Evolutionary conservation across 2,888 invertebrate species (phyloP), one percentile per base, ranked within the genome.

Genomic region (Helleia helle): DNA sequence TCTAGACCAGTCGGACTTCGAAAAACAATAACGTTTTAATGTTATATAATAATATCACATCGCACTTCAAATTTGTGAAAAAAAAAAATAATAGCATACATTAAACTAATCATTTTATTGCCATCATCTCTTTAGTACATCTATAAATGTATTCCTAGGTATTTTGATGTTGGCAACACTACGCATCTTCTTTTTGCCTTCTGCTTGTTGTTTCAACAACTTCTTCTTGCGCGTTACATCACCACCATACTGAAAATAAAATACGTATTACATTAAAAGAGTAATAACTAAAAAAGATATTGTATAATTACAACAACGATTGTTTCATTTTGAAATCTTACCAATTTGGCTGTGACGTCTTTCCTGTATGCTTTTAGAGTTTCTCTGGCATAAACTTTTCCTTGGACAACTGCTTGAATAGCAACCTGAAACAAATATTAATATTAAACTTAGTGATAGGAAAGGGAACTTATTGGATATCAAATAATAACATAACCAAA

Each of bases 101-200:
- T 7, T 30, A 24, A 17, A 40, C 24, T 25, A 30, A 25, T 24
- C 18, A 17, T 12, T 38, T 38, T 40, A 31, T 15, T 30, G n/a
- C 24, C 14, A 31, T 40, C 26, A 92, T 81, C 87, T 90, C 66
- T 94, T 96, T 25, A 98, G 80, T 40, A 97, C 91, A 73, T 95
- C 91, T 52, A 98, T 93, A 70, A 99, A 99, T 1, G 96, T 96
- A 66, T 98, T 93, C 67, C 95, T 89, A 2, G 98, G 97, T 53
- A 99, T 86, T 58, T 92, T 90, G 51, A 99, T 93, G 65, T 95
- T 96, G 36, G 96, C 97, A 44, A 97, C 87, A 87, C 91, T 90
- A 59, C 93, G 89, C 94, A 99, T 93, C 71, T 91, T 91, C 72
- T 94, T 95, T 71, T 99, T 99, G 4, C 98, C 98, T 58, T 96